Base-by-base conservation (phyloP, 2,113 vertebrate genomes). In the Progne subis region DNA sequence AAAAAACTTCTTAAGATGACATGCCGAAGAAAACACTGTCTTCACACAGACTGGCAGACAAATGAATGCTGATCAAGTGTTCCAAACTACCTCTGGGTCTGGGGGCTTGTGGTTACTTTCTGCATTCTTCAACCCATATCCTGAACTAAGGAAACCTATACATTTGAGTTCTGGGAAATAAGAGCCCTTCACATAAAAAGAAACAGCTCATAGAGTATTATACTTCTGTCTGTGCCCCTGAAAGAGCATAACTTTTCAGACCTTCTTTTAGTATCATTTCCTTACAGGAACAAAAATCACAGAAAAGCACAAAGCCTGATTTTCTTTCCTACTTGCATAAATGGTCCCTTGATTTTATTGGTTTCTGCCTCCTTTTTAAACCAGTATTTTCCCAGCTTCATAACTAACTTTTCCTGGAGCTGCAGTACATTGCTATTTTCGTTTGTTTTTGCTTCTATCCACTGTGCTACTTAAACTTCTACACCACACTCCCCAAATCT, bases 401-500 rank as follows among this genome's bases (percentile, higher is more conserved):
- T 1, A 81, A 46, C 17, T 76, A 83, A 81, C 63, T 83, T 92
- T 79, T 77, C n/a, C 64, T 91, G 44, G 44, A 85, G 37, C 26
- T 68, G 70, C 43, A 64, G 34, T 16, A 46, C 4, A 1, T 55
- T 56, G n/a, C 29, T 85, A 23, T 88, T 77, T 90, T 71, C 43
- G 61, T 75, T 74, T 82, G 53, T 0, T 80, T 90, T 91, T 52
- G 12, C 53, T 88, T 76, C 19, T 64, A 60, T 37, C 80, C 76
- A 61, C 31, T 32, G 63, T 21, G 34, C 74, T 84, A 59, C 60
- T 93, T 63, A 68, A 80, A 85, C 94, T 90, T 96, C 93, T 72
- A 6, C 3, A 9, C 56, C 56, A 83, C 31, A 5, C 64, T 93
- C 57, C 31, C 4, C 0, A 94, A 93, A 90, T 53, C 82, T 84